Conservation (phyloP, 2,797 vertebrate species). For the Podargus strigoides region DNA sequence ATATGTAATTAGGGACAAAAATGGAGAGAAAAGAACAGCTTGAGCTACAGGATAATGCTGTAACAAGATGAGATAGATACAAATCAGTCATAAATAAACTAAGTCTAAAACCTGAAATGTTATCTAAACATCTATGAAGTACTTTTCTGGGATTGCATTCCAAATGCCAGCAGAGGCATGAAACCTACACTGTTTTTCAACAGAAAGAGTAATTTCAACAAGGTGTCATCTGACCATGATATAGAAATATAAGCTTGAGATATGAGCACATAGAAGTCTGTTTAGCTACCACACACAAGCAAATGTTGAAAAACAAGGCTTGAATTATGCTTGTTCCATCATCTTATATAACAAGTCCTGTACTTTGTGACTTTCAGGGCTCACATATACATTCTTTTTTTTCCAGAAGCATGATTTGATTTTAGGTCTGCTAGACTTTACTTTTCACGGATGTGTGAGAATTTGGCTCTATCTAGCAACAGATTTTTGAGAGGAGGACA, state of each 20-base stretch:
- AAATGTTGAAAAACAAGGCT: neutral
- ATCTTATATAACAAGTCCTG: neutral
- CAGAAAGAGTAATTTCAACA: neutral
- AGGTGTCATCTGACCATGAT: neutral
- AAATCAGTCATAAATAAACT: neutral
- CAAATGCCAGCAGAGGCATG: neutral
- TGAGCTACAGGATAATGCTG: neutral
- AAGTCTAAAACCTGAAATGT: neutral
- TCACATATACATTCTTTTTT: neutral
- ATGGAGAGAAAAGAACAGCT: neutral
- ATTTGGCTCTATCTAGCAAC: conserved; percentile 47
- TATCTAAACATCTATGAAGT: neutral
- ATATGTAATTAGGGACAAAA: neutral
- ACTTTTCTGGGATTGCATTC: neutral
- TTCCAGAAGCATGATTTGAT: neutral
- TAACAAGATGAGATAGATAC: neutral
- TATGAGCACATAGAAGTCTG: neutral
- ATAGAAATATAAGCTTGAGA: neutral
- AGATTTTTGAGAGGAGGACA: conserved; percentile 46
- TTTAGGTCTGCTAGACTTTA: conserved; percentile 46
- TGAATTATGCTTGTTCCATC: neutral
- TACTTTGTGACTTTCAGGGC: neutral
- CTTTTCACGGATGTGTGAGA: conserved; percentile 34
- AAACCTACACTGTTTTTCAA: neutral
- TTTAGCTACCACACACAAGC: neutral